Conservation (phyloP, 2,888 invertebrate genomes). For the Plebejus argus region DNA sequence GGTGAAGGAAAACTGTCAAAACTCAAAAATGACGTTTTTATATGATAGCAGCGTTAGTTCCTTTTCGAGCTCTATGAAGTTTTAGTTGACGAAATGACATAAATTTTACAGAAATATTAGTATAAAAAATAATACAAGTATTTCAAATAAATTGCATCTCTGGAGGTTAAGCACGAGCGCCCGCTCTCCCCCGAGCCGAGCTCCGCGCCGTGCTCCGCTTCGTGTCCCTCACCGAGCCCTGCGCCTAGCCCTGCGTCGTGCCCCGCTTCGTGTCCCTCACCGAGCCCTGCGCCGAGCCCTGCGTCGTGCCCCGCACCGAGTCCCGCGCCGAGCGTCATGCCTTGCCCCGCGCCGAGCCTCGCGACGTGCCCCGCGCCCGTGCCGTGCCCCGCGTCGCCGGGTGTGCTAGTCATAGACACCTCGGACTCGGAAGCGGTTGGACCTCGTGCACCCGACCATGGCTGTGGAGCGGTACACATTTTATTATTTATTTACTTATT, state of each 20-base stretch:
- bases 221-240: not conserved
- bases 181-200: not conserved
- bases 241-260: too few relatives aligned
- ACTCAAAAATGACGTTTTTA: too few relatives aligned
- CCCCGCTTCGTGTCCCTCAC: too few relatives aligned
- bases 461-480: not conserved
- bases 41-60: too few relatives aligned
- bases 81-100: too few relatives aligned
- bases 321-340: not conserved
- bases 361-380: too few relatives aligned
- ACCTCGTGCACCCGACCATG: not conserved
- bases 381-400: not conserved
- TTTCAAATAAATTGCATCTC: too few relatives aligned
- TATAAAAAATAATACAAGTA: too few relatives aligned
- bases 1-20: too few relatives aligned
- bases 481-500: not conserved
- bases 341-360: too few relatives aligned
- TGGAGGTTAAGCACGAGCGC: not conserved
- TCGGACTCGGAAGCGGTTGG: not conserved
- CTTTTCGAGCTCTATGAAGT: too few relatives aligned
- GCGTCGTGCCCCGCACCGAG: not conserved
- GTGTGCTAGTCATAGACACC: not conserved
- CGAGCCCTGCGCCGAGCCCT: not conserved
- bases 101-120: too few relatives aligned
- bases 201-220: not conserved